Conservation (phyloP, 2,888 invertebrate genomes). For the Reticulitermes lucifugus region DNA sequence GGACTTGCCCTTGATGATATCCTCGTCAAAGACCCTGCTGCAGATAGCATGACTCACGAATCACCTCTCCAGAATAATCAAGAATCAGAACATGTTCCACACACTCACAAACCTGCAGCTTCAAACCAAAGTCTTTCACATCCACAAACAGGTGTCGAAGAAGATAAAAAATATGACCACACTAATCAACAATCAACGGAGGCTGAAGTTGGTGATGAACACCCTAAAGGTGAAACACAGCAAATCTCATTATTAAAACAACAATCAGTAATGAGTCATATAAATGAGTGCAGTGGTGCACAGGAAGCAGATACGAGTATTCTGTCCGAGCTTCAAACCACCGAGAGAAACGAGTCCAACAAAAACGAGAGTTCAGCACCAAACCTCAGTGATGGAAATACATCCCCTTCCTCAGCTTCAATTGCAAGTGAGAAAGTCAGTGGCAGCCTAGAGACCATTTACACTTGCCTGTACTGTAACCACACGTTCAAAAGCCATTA, state of each 20-base stretch:
- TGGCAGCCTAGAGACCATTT: constrained; percentile 59
- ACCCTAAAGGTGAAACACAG: neutral
- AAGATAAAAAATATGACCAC: neutral
- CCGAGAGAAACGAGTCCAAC: constrained; percentile 57
- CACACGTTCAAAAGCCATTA: constrained; percentile 87
- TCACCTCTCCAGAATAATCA: neutral
- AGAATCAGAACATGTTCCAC: neutral
- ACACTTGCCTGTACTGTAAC: constrained; percentile 80
- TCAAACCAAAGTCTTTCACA: neutral
- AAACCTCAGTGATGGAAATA: constrained; percentile 19
- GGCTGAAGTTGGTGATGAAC: neutral
- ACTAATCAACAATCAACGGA: neutral
- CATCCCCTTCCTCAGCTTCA: constrained; percentile 27
- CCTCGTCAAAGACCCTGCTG: constrained; percentile 42
- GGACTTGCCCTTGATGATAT: constrained; percentile 62
- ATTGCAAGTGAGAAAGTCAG: constrained; percentile 30
- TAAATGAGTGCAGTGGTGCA: neutral
- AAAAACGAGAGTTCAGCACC: constrained; percentile 56
- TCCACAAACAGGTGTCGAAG: neutral
- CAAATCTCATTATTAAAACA: neutral
- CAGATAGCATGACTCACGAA: neutral
- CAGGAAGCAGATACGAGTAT: neutral
- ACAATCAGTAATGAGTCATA: neutral
- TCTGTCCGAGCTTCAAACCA: neutral
- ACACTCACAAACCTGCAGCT: neutral